Evolutionary conservation across 2,797 vertebrate species (phyloP).

Genomic region (Chiloscyllium punctatum): DNA sequence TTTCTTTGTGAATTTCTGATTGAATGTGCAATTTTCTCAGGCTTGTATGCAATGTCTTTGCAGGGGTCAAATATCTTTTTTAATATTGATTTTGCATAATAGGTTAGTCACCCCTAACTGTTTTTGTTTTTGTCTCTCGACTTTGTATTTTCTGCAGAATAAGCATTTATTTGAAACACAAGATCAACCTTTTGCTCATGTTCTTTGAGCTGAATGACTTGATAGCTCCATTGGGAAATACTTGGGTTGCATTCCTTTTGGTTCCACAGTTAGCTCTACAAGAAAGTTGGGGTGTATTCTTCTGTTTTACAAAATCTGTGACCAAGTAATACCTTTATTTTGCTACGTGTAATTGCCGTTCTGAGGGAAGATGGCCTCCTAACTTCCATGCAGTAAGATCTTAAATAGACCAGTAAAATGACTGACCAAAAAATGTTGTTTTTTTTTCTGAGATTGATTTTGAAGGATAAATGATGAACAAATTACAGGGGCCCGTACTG

Average conservation of each 20-base stretch:
- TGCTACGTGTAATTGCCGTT: background rate
- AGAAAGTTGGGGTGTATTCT: background rate
- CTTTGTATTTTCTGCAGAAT: too few relatives aligned
- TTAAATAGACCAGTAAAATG: background rate
- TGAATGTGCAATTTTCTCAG: too few relatives aligned
- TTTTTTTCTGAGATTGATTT: background rate
- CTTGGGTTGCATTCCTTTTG: background rate
- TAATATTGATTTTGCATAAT: too few relatives aligned
- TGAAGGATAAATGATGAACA: background rate
- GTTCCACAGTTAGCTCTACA: background rate
- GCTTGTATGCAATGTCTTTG: too few relatives aligned
- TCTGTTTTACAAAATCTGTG: background rate
- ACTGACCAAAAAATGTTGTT: background rate
- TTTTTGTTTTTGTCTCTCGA: too few relatives aligned
- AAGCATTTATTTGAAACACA: too few relatives aligned
- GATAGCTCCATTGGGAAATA: background rate
- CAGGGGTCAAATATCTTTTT: background rate
- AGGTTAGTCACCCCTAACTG: background rate
- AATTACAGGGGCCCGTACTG: background rate
- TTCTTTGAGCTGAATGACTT: too few relatives aligned
- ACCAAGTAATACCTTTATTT: too few relatives aligned
- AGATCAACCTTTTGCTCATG: too few relatives aligned
- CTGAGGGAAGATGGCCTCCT: background rate
- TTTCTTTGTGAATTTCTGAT: background rate
- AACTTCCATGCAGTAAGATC: background rate